A percentile compares a stretch with the other conserved stretches of the same genome.
phyloP scores from a whole-genome alignment of 2,888 invertebrate genomes.

The Trissolcus brochymenae region DNA sequence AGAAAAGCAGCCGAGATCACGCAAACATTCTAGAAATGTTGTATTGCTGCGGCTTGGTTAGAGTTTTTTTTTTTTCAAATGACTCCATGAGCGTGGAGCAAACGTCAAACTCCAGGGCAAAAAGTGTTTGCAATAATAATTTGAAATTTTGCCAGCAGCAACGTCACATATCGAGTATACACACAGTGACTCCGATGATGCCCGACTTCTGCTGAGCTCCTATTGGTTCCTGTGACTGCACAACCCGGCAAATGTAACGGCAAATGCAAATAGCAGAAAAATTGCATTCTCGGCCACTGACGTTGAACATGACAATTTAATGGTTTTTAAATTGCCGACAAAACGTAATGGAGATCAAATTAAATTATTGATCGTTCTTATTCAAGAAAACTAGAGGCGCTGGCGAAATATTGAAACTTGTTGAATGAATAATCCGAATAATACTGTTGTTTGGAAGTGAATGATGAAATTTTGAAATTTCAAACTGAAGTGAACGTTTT shows the following conservation, averaged over 20 bases:
- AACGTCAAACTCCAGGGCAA: slow-evolving; percentile 30
- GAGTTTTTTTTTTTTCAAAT: slow-evolving; percentile 17
- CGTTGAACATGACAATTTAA: slow-evolving; percentile 33
- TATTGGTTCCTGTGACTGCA: slow-evolving; percentile 10
- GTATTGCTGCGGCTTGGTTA: slow-evolving; percentile 18
- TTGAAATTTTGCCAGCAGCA: slow-evolving; percentile 32
- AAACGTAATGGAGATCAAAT: slow-evolving; percentile 19
- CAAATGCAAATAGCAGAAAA: slow-evolving; percentile 34
- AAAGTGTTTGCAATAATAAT: slow-evolving; percentile 52
- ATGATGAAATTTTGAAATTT: too few relatives aligned
- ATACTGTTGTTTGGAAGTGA: neutral
- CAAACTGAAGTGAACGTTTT: too few relatives aligned
- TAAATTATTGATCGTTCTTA: slow-evolving; percentile 29
- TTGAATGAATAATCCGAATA: slow-evolving; percentile 23
- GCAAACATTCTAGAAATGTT: slow-evolving; percentile 42
- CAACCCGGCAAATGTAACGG: slow-evolving; percentile 12
- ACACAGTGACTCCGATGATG: neutral
- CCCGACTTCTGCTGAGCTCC: slow-evolving; percentile 11
- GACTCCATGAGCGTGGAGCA: slow-evolving; percentile 18
- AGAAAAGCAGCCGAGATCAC: slow-evolving; percentile 18
- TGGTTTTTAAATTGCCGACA: slow-evolving; percentile 19
- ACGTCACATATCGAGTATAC: slow-evolving; percentile 21
- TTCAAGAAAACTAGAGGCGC: slow-evolving; percentile 18
- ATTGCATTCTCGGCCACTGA: slow-evolving; percentile 6
- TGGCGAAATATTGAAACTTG: slow-evolving; percentile 38